Base-by-base conservation (phyloP, 2,797 vertebrate genomes). In the Sciurus carolinensis region DNA sequence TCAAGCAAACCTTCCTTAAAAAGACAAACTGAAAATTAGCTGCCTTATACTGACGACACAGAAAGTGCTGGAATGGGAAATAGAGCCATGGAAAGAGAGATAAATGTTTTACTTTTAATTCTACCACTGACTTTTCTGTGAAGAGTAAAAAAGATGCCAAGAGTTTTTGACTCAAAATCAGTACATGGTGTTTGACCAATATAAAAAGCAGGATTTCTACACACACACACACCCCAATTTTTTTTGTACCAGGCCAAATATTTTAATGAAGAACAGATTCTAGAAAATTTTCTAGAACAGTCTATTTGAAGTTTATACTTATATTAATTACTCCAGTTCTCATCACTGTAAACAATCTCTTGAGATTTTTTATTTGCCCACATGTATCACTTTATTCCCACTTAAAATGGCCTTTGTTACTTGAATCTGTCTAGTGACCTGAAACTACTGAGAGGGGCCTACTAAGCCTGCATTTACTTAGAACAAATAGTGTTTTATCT, bases 401-500 rank as follows among this genome's bases (percentile, higher is more conserved):
- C 66, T 84, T 93, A 91, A 97, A 69, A 96, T 28, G 66, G 89
- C 87, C 81, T 77, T 86, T 88, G 92, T 81, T 90, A 96, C 91
- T 97, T 97, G 42, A 96, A 91, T 15, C 4, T 0, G 0, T 73
- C 57, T 89, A 94, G 30, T 59, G 89, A 95, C 57, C 93, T 95
- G 85, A 95, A 90, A 94, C 42, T 96, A 39, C 91, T 87, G 87
- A 98, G 82, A 94, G 95, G 92, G 91, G 93, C 87, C 98, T 98
- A 96, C 95, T 94, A 96, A 97, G 97, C 93, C 97, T 97, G 95
- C 95, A 77, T 93, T 95, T 94, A 96, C 83, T 95, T 87, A 72
- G 96, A 11, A 66, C 96, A 77, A 97, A 93, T 71, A 97, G 95
- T 97, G 96, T 98, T 98, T 98, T 98, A 97, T 96, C 96, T 96